These are phyloP conservation scores for Nysson spinosus DNA, from an alignment of 2,888 invertebrate species.

Conservation along the genomic window DNA sequence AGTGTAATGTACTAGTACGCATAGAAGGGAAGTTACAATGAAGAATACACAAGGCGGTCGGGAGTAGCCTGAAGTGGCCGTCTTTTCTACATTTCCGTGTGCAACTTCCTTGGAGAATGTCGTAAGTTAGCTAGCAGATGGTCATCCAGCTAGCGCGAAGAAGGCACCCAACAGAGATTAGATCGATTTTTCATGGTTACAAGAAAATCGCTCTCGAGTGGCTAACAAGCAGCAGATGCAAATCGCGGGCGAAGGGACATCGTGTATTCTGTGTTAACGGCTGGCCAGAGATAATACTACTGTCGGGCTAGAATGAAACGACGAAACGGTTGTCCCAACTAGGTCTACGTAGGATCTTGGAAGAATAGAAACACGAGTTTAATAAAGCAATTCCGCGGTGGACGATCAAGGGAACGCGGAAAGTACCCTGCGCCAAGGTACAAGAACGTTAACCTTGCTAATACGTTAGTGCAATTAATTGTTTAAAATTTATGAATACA, in stretches of 20 bases:
- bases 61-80: too few species aligned
- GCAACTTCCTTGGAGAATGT: conserved; percentile 49
- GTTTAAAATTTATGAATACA: conserved; percentile 50
- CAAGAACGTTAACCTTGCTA: conserved; percentile 19
- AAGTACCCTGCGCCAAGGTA: conserved; percentile 7
- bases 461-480: conserved; percentile 55
- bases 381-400: too few species aligned
- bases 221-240: conserved; percentile 73
- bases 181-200: conserved; percentile 72
- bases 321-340: conserved; percentile 28
- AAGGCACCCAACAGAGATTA: conserved; percentile 65
- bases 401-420: not conserved
- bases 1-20: too few species aligned
- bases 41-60: conserved; percentile 22
- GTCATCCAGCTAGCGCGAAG: conserved; percentile 57
- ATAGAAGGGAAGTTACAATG: not conserved
- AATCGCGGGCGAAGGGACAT: conserved; percentile 57
- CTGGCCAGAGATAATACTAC: conserved; percentile 26
- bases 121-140: conserved; percentile 69
- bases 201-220: conserved; percentile 64
- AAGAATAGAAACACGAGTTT: not conserved
- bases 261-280: conserved; percentile 38
- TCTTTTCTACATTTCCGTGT: conserved; percentile 34
- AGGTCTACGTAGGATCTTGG: conserved; percentile 19
- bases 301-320: conserved; percentile 21